Evolutionary conservation across 2,113 vertebrate species (phyloP).

Genomic region (Melanostigma gelatinosum): DNA sequence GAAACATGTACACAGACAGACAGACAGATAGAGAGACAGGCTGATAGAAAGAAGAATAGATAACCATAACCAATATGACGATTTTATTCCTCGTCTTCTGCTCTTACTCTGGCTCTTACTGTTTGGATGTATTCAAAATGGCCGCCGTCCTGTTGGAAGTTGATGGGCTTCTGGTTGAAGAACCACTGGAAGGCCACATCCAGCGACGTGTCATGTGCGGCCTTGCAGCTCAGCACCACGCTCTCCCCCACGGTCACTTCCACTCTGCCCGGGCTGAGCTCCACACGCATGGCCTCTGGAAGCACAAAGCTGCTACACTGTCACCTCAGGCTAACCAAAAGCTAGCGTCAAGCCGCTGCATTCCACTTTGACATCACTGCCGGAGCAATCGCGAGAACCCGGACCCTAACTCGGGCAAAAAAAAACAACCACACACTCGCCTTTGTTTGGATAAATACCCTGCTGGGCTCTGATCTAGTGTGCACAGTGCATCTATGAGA

Average conservation of each 20-base stretch:
- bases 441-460: constrained; percentile 40
- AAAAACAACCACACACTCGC: constrained; percentile 34
- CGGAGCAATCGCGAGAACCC: constrained; percentile 6
- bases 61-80: not conserved
- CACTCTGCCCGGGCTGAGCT: constrained; percentile 89
- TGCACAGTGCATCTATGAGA: constrained; percentile 26
- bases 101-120: constrained; percentile 87
- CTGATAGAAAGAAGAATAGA: not conserved
- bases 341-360: constrained; percentile 39
- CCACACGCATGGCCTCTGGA: constrained; percentile 94
- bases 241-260: constrained; percentile 97
- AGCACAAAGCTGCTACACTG: constrained; percentile 75
- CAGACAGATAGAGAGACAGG: not conserved
- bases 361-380: constrained; percentile 33
- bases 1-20: not conserved
- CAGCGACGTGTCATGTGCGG: constrained; percentile 89
- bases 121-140: constrained; percentile 97
- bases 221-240: constrained; percentile 94
- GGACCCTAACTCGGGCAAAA: constrained; percentile 6
- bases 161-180: constrained; percentile 89
- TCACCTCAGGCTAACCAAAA: constrained; percentile 73
- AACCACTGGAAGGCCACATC: constrained; percentile 94
- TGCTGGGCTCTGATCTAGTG: constrained; percentile 33
- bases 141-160: constrained; percentile 90
- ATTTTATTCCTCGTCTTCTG: constrained; percentile 9